Base-by-base conservation (phyloP, 2,888 invertebrate species). In the Ennomos fuscantarius region DNA sequence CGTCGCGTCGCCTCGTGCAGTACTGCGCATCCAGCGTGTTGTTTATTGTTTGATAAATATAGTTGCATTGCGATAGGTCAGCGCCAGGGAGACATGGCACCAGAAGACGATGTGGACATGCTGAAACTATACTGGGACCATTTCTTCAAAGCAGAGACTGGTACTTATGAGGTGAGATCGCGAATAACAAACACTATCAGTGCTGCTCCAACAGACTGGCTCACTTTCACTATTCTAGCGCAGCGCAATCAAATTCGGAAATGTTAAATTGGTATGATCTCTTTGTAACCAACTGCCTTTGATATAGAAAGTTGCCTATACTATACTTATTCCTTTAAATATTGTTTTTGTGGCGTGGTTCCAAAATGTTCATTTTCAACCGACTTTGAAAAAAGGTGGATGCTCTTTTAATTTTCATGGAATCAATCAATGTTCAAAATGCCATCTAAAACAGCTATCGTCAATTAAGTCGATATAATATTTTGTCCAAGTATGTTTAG, bases 81-180 rank as follows among this genome's bases (percentile, higher is more conserved):
- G 66, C 59, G 68, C 65, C 41, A 62, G 66, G 68, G 44, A 69
- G 76, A 56, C 50, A 89, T 89, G 89, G 81, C 85, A 62, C 68
- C 81, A 56, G 84, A 81, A 62, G 86, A 83, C 54, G 85, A 79
- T 45, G 74, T 76, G 60, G 87, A 88, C 68, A 72, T 81, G 11
- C 79, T 92, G 55, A 93, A 93, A 73, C 67, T 93, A 53, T 91
- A 93, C 69, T 94, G 94, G 94, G 93, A 94, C 63, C 90, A 92
- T 62, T 94, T 94, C 81, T 93, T 94, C 81, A 93, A 93, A 71
- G 93, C 94, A 9, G 94, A 94, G 74, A 92, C 93, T 47, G 93
- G 93, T 15, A 93, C 94, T 73, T 93, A 93, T 79, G 94, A 94
- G 94, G 94, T 94, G 81, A 74, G 35, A 13, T 13, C 44, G 24